Base-by-base conservation (phyloP, 1,140 invertebrate genomes). In the Euura lappo region DNA sequence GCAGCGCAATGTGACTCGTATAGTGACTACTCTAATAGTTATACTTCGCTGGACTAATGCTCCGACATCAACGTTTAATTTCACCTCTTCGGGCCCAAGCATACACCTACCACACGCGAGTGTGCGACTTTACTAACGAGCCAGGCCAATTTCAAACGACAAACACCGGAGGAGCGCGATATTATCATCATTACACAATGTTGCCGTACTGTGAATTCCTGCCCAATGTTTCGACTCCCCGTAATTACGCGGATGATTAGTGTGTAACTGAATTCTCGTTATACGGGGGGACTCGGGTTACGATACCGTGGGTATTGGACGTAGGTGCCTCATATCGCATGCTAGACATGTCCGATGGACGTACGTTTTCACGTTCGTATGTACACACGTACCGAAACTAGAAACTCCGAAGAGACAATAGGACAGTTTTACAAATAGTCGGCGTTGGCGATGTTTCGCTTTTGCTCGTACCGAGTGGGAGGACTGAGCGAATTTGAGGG, bases 391-490 rank as follows among this genome's bases (percentile, higher is more conserved):
- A 28, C 28, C 28, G 28, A 60, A 60, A 60, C 51, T 8, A 60
- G 51, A 60, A 60, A 60, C 51, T 8, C 51, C 13, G 28, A 28
- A 60, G 51, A n/a, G 8, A 60, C 51, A 60, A 60, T 60, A n/a
- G 51, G 13, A 60, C 13, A 60, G 51, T 60, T 60, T 60, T 60
- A 60, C 51, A 60, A 60, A 60, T 60, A 60, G 51, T 8, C 51
- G 13, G 13, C 51, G 51, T 60, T 60, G 51, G 51, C 51, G 51
- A 60, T 60, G 51, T 3, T 60, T 60, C 51, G 51, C 51, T n/a
- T 60, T 60, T n/a, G 51, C 51, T n/a, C 3, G 51, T n/a, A 8
- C 13, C 28, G 28, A 6, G 51, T 60, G 51, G 51, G 51, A 28
- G 28, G 51, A n/a, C 5, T 60, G 3, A n/a, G 51, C 51, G 8